phyloP scores from a whole-genome alignment of 2,113 vertebrate species.

The Cyprinodon tularosa region DNA sequence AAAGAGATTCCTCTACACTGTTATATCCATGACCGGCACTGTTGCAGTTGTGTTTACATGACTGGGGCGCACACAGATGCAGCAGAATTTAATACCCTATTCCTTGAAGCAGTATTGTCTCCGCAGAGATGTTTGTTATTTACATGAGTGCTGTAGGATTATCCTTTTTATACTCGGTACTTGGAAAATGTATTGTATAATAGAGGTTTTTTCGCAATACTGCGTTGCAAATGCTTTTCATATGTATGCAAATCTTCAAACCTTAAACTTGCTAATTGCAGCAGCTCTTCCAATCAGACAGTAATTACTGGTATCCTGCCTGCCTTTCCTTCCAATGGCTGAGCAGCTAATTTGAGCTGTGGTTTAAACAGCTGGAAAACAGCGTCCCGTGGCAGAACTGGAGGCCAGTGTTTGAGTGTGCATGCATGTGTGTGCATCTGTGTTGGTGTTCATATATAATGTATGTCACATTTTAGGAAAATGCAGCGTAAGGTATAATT shows the following conservation, averaged over 20 bases:
- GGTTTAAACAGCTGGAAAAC: conserved; percentile 84
- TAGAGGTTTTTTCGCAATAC: conserved; percentile 5
- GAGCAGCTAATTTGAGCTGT: conserved; percentile 84
- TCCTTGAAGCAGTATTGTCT: background rate
- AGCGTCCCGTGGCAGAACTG: conserved; percentile 72
- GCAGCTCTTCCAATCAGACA: conserved; percentile 84
- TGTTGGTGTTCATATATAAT: conserved; percentile 46
- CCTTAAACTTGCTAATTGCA: conserved; percentile 82
- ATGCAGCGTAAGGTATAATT: conserved; percentile 36
- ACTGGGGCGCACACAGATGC: background rate
- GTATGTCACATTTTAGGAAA: conserved; percentile 54
- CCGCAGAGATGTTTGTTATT: conserved; percentile 2
- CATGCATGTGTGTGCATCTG: conserved; percentile 30
- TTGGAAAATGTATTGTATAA: background rate
- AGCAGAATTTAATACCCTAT: background rate
- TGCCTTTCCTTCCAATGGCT: conserved; percentile 83
- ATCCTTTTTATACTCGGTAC: background rate
- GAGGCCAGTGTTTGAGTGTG: conserved; percentile 54
- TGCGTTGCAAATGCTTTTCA: conserved; percentile 42
- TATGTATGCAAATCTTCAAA: conserved; percentile 70
- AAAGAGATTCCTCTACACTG: conserved; percentile 50
- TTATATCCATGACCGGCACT: conserved; percentile 20
- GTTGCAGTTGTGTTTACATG: conserved; percentile 32
- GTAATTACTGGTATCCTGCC: conserved; percentile 88
- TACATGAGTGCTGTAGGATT: background rate